phyloP scores from a whole-genome alignment of 2,113 vertebrate genomes.

The Dicrurus megarhynchus region DNA sequence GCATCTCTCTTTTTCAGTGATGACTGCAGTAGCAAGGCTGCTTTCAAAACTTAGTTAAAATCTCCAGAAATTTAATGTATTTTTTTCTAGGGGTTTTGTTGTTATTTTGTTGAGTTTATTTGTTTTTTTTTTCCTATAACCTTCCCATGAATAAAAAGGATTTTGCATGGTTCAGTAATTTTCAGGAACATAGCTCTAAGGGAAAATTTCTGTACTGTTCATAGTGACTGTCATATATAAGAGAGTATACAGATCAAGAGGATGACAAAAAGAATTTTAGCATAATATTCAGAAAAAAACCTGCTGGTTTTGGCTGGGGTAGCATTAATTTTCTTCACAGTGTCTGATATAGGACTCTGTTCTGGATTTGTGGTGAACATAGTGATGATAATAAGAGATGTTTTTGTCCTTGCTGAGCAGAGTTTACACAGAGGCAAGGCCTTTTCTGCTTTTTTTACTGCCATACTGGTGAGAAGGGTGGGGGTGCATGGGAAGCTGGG shows the following conservation, averaged over 20 bases:
- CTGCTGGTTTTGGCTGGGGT: background rate
- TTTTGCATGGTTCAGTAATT: background rate
- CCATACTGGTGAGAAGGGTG: fast-evolving
- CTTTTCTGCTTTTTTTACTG: background rate
- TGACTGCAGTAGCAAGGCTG: background rate
- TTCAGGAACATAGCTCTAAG: background rate
- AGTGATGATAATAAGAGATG: background rate
- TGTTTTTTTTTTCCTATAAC: background rate
- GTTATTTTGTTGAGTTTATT: background rate
- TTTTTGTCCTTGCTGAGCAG: background rate
- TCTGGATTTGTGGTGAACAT: background rate
- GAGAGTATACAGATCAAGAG: background rate
- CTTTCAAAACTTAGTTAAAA: background rate
- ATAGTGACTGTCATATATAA: background rate
- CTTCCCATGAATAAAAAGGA: background rate
- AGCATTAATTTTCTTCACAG: background rate
- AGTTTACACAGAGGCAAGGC: background rate
- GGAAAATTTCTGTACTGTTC: background rate
- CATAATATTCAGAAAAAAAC: background rate
- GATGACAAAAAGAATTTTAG: background rate
- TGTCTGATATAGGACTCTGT: background rate
- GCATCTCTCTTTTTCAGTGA: background rate
- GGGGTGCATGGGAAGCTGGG: background rate
- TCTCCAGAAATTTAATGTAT: background rate
- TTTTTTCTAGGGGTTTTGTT: background rate